phyloP scores from a whole-genome alignment of 2,888 invertebrate genomes.

The Itoplectis maculator region DNA sequence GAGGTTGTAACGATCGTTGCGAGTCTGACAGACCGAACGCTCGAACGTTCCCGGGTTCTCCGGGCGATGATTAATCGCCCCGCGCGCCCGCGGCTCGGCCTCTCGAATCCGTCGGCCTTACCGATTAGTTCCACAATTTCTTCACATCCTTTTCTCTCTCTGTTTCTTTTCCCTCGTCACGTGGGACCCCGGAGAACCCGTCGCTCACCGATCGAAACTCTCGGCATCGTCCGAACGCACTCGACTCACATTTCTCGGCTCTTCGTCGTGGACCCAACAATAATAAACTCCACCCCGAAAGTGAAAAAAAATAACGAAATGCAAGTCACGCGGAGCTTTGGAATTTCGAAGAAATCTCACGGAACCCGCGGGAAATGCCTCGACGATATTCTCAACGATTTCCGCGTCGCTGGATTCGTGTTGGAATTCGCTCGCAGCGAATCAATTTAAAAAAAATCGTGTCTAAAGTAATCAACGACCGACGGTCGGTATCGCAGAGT shows the following conservation, averaged over 20 bases:
- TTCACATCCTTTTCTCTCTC: constrained; percentile 6
- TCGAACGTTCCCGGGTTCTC: background rate
- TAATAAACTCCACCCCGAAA: too few species aligned
- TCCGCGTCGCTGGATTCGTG: background rate
- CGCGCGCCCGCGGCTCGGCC: background rate
- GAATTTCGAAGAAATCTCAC: background rate
- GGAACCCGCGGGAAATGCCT: too few species aligned
- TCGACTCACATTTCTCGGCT: too few species aligned
- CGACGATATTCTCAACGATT: background rate
- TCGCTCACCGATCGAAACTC: too few species aligned
- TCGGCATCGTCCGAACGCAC: too few species aligned
- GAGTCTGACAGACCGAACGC: background rate
- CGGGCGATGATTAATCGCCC: constrained; percentile 29
- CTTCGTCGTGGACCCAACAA: too few species aligned
- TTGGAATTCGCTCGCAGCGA: background rate
- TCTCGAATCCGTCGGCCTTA: constrained; percentile 22
- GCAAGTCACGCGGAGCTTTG: background rate
- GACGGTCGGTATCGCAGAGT: background rate
- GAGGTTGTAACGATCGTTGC: too few species aligned
- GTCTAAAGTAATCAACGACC: background rate
- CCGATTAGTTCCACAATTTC: constrained; percentile 32
- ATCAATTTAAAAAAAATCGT: constrained; percentile 7
- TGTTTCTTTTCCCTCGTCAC: too few species aligned
- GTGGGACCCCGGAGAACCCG: too few species aligned
- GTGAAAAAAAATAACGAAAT: background rate